A percentile compares a stretch with the other conserved stretches of the same genome.
Evolutionary conservation across 1,140 invertebrate genomes (phyloP).

Genomic region (Mylabris phalerata): DNA sequence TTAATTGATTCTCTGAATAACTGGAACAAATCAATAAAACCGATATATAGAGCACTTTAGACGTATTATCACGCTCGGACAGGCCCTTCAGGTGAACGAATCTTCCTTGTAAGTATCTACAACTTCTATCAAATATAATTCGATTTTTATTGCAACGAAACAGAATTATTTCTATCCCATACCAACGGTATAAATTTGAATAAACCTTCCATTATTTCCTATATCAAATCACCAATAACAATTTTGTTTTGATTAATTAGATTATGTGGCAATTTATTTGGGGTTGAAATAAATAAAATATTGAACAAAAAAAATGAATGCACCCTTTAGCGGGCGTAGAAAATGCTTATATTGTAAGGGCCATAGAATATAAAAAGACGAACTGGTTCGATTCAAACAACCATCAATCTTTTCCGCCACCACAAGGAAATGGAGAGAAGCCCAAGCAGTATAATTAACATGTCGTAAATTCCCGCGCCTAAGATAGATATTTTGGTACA

Average conservation of each 20-base stretch:
- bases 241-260: neutral
- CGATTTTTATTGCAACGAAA: too few relatives aligned
- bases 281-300: neutral
- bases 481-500: conserved; percentile 10
- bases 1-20: conserved; percentile 1
- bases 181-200: too few relatives aligned
- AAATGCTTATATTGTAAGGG: conserved; percentile 12
- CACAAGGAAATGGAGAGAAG: conserved; percentile 3
- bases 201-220: too few relatives aligned
- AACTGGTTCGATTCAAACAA: conserved; percentile 8
- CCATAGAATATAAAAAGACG: conserved; percentile 1
- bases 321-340: neutral
- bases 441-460: conserved; percentile 14
- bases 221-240: too few relatives aligned
- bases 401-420: conserved; percentile 12
- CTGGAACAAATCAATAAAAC: conserved; percentile 7
- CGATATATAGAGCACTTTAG: conserved; percentile 5
- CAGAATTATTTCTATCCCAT: too few relatives aligned
- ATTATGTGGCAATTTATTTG: too few relatives aligned
- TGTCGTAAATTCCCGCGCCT: conserved; percentile 12
- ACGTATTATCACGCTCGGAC: neutral
- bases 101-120: too few relatives aligned
- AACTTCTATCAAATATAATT: too few relatives aligned
- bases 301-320: conserved; percentile 6
- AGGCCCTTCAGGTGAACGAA: too few relatives aligned